Evolutionary conservation across 2,113 vertebrate species (phyloP).

Genomic region (Actenoides hombroni): DNA sequence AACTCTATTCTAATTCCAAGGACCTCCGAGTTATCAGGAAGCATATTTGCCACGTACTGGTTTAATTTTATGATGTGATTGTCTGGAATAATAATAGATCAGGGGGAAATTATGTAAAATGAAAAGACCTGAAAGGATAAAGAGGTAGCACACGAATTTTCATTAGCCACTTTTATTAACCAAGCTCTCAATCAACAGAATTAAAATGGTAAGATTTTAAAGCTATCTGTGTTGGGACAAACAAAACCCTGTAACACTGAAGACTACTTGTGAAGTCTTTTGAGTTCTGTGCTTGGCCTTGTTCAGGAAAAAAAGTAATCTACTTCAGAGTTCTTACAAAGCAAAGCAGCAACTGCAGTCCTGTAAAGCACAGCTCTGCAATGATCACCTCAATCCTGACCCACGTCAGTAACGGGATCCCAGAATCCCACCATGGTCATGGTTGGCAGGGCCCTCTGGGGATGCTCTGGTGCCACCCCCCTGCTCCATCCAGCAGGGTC

Average conservation of each 20-base stretch:
- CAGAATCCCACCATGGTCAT: background rate
- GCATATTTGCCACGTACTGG: rapidly evolving
- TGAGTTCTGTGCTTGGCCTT: background rate
- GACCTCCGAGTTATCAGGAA: background rate
- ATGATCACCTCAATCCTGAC: rapidly evolving
- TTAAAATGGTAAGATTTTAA: background rate
- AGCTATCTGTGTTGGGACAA: background rate
- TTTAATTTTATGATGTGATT: background rate
- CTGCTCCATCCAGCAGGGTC: background rate
- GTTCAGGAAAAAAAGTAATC: background rate
- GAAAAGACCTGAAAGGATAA: background rate
- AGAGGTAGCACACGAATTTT: background rate
- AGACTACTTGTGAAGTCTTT: background rate
- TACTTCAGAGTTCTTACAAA: rapidly evolving
- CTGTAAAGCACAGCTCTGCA: background rate
- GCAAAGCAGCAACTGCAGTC: background rate
- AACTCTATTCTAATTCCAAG: background rate
- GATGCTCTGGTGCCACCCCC: background rate
- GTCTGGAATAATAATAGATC: background rate
- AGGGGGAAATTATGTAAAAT: background rate
- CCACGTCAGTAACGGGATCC: background rate
- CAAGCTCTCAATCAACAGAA: background rate
- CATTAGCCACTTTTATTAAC: background rate
- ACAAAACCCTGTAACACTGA: rapidly evolving
- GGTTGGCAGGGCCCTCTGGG: background rate